Percentiles rank a stretch among this genome's conserved stretches.
Evolutionary conservation across 2,113 vertebrate genomes (phyloP).

Genomic region (Lates calcarifer): DNA sequence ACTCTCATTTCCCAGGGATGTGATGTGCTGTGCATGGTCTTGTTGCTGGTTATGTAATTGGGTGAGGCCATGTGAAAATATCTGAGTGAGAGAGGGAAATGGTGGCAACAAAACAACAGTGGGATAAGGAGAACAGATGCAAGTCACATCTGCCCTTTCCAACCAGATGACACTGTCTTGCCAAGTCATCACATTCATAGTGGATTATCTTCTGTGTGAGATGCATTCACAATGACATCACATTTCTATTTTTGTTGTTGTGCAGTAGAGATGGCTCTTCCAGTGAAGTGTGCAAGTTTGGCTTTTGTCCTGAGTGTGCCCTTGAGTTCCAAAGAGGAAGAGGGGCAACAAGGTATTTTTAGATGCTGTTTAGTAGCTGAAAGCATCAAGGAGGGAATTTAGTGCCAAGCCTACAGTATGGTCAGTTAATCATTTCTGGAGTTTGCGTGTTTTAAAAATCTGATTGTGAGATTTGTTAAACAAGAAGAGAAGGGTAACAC

Average conservation of each 20-base stretch:
- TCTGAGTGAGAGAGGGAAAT: slow-evolving; percentile 40
- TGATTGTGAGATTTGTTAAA: not conserved
- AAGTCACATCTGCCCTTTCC: slow-evolving; percentile 23
- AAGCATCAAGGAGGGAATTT: too few species aligned
- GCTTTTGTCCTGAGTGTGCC: too few species aligned
- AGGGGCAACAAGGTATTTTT: too few species aligned
- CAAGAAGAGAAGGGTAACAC: not conserved
- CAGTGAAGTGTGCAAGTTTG: too few species aligned
- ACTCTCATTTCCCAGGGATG: slow-evolving; percentile 35
- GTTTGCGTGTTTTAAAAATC: not conserved
- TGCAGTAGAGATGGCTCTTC: too few species aligned
- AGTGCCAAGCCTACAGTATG: too few species aligned
- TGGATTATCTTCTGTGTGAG: slow-evolving; percentile 1
- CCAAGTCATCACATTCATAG: not conserved
- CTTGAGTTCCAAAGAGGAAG: too few species aligned
- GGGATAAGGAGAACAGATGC: slow-evolving; percentile 13
- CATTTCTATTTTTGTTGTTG: too few species aligned
- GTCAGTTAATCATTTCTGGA: too few species aligned
- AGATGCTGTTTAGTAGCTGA: too few species aligned
- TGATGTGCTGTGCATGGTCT: slow-evolving; percentile 16
- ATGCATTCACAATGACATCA: not conserved
- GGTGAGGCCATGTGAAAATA: slow-evolving; percentile 41
- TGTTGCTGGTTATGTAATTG: slow-evolving; percentile 67
- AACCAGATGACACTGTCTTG: not conserved
- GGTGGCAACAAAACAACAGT: not conserved